These are phyloP conservation scores for Diarsia dahlii DNA, from an alignment of 2,888 invertebrate genomes.

Conservation along the genomic window DNA sequence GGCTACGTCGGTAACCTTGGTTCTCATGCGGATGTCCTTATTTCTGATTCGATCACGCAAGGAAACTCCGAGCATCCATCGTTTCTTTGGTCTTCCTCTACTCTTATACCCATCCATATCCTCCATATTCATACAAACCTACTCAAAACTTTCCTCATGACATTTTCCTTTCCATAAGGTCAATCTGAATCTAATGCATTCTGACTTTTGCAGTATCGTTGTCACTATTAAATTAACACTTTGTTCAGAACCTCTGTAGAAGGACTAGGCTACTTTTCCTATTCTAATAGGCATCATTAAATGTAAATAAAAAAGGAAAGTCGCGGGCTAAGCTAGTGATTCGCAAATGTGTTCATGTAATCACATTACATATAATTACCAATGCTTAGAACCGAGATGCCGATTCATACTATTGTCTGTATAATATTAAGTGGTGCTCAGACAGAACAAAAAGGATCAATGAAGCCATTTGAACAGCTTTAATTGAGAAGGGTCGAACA, in stretches of 20 bases:
- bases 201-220: background rate
- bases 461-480: constrained; percentile 22
- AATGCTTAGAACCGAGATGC: constrained; percentile 25
- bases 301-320: background rate
- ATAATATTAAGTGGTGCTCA: constrained; percentile 22
- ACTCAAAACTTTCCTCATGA: too few species aligned
- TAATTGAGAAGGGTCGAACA: constrained; percentile 34
- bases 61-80: too few species aligned
- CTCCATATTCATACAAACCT: too few species aligned
- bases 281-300: background rate
- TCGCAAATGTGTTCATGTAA: constrained; percentile 11
- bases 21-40: too few species aligned
- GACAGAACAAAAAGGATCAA: constrained; percentile 32
- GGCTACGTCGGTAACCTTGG: too few species aligned
- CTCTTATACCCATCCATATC: too few species aligned
- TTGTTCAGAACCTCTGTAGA: background rate
- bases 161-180: too few species aligned
- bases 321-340: background rate
- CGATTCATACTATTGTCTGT: constrained; percentile 29
- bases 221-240: background rate
- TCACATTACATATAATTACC: constrained; percentile 40
- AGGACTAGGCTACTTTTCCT: background rate
- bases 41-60: too few species aligned
- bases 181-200: background rate
- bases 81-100: too few species aligned